These are phyloP conservation scores for Synanceia verrucosa DNA, from an alignment of 2,797 vertebrate species.

Conservation along the genomic window DNA sequence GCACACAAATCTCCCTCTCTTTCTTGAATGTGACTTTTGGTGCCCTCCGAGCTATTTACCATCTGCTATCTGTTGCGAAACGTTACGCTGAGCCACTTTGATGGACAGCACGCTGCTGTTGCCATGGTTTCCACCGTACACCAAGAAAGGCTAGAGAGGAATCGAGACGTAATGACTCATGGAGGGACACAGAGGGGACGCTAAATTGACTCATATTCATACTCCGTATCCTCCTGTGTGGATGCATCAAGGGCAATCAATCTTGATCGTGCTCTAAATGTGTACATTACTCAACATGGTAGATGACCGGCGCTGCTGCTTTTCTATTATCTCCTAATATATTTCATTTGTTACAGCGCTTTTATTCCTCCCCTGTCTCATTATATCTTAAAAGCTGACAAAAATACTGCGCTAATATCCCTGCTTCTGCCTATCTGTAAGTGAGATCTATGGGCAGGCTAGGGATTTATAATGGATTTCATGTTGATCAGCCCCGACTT, in stretches of 20 bases:
- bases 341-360: conserved; percentile 53
- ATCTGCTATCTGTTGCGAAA: conserved; percentile 49
- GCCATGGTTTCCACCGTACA: conserved; percentile 61
- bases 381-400: conserved; percentile 51
- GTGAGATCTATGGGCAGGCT: conserved; percentile 17
- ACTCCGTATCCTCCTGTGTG: conserved; percentile 28
- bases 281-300: conserved; percentile 40
- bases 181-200: conserved; percentile 49
- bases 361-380: conserved; percentile 47
- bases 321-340: conserved; percentile 53
- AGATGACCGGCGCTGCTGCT: conserved; percentile 26
- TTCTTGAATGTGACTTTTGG: conserved; percentile 22
- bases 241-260: conserved; percentile 34
- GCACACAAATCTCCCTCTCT: conserved; percentile 2
- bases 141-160: conserved; percentile 37
- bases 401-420: conserved; percentile 23
- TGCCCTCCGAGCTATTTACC: conserved; percentile 20
- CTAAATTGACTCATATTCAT: conserved; percentile 59
- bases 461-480: conserved; percentile 14
- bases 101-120: conserved; percentile 57
- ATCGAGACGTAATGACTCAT: conserved; percentile 53
- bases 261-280: conserved; percentile 53
- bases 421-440: conserved; percentile 12
- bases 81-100: conserved; percentile 35
- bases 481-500: not conserved